Evolutionary conservation across 2,113 vertebrate species (phyloP).

Genomic region (Benitochromis conjunctus): DNA sequence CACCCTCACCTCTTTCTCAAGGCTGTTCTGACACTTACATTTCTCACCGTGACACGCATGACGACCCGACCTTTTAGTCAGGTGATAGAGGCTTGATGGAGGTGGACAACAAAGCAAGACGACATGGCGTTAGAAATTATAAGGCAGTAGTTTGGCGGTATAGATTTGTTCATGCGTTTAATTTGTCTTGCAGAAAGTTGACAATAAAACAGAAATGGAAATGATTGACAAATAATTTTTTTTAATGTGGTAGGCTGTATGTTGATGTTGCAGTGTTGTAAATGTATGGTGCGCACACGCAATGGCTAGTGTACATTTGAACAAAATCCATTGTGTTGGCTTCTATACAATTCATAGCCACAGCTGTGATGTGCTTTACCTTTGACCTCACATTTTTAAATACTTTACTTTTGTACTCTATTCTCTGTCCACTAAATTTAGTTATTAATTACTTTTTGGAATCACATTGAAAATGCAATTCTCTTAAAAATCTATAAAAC

Average conservation of each 20-base stretch:
- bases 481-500: neutral
- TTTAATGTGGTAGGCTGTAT: neutral
- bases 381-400: neutral
- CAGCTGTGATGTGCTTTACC: neutral
- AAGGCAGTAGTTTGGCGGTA: neutral
- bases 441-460: neutral
- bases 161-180: neutral
- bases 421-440: neutral
- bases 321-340: neutral
- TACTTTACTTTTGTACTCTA: neutral
- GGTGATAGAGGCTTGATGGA: constrained; percentile 35
- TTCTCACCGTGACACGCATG: constrained; percentile 62
- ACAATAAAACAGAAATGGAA: neutral
- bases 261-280: neutral
- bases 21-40: constrained; percentile 54
- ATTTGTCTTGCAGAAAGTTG: neutral
- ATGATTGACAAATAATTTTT: neutral
- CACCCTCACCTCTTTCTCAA: constrained; percentile 51
- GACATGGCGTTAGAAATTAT: neutral
- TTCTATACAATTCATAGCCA: neutral
- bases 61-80: constrained; percentile 43
- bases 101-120: constrained; percentile 22
- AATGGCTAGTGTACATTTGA: neutral
- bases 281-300: neutral
- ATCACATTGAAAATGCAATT: neutral